A percentile compares a stretch with the other conserved stretches of the same genome.
These are phyloP conservation scores for Tenthredo mesomela DNA, from an alignment of 2,888 invertebrate genomes.

Conservation along the genomic window DNA sequence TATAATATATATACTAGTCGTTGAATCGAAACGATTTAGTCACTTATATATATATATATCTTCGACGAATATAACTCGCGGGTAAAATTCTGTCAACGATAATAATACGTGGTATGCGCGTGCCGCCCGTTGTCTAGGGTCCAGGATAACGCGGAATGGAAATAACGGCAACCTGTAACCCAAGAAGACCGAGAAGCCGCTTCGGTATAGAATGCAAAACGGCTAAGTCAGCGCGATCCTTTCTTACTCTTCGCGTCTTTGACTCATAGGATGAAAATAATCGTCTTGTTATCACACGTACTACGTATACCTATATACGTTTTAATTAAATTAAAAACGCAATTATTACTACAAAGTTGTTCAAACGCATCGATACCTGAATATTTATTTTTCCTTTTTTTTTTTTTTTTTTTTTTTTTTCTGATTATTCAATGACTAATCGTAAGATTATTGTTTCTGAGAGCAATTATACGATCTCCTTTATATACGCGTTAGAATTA, in stretches of 20 bases:
- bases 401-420: background rate
- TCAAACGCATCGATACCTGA: background rate
- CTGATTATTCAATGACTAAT: background rate
- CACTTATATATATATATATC: no score
- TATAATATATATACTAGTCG: no score
- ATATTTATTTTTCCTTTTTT: background rate
- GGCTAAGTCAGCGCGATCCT: background rate
- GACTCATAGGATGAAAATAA: background rate
- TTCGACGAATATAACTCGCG: conserved; percentile 12
- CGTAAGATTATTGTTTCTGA: background rate
- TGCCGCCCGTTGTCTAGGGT: conserved; percentile 43
- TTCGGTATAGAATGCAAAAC: conserved; percentile 30
- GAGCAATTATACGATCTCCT: background rate
- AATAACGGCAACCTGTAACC: conserved; percentile 52
- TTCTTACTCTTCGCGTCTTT: background rate
- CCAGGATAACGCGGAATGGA: conserved; percentile 44
- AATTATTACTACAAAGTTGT: background rate
- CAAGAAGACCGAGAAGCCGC: conserved; percentile 28
- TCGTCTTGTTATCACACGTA: no score
- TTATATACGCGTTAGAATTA: background rate
- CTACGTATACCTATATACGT: no score
- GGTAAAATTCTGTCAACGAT: conserved; percentile 39
- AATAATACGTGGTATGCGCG: conserved; percentile 30
- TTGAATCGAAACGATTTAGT: background rate
- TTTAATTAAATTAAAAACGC: background rate